Percentiles rank a stretch among this genome's conserved stretches.
Evolutionary conservation across 2,888 invertebrate species (phyloP).

Genomic region (Anarsia innoxiella): DNA sequence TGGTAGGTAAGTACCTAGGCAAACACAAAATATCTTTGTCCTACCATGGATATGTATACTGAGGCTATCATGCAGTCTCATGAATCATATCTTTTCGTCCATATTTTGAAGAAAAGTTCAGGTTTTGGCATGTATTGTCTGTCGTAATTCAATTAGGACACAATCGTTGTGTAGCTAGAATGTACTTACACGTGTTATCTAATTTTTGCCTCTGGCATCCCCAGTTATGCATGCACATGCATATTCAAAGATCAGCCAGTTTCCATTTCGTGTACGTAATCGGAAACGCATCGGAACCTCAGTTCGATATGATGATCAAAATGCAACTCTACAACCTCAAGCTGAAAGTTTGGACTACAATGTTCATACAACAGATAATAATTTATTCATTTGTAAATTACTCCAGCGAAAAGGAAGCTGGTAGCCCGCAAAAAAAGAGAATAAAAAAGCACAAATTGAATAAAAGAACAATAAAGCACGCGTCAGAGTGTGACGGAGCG

Average conservation of each 20-base stretch:
- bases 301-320: conserved; percentile 32
- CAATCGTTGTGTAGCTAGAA: no score
- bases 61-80: no score
- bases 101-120: no score
- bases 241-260: conserved; percentile 66
- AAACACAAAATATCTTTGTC: no score
- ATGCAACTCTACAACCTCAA: conserved; percentile 32
- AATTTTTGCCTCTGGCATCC: conserved; percentile 11
- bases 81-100: no score
- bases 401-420: conserved; percentile 51
- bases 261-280: conserved; percentile 68
- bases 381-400: conserved; percentile 60
- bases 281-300: conserved; percentile 52
- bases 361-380: conserved; percentile 29
- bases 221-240: conserved; percentile 44
- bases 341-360: conserved; percentile 27
- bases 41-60: no score
- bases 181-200: no score
- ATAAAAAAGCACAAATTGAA: conserved; percentile 36
- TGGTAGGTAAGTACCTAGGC: no score
- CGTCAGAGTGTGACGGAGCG: conserved; percentile 56
- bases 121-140: no score
- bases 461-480: conserved; percentile 36
- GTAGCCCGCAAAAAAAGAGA: conserved; percentile 36
- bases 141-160: no score